These are phyloP conservation scores for Thunnus maccoyii DNA, from an alignment of 2,113 vertebrate genomes.

Conservation along the genomic window DNA sequence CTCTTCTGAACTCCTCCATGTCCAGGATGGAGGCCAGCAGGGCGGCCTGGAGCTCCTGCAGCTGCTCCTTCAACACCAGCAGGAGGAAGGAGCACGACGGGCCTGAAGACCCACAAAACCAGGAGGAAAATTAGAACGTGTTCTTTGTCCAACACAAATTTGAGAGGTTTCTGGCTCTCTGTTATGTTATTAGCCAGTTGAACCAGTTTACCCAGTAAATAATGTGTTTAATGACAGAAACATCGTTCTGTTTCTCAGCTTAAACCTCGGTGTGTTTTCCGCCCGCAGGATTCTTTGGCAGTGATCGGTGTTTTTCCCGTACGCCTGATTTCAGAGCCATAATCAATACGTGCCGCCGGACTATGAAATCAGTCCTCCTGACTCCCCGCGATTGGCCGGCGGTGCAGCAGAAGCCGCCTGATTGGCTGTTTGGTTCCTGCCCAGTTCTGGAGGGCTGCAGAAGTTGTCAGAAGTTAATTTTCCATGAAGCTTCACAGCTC, in stretches of 20 bases:
- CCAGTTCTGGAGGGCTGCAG: background rate
- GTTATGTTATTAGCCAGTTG: background rate
- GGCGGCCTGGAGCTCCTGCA: conserved; percentile 69
- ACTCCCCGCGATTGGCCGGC: background rate
- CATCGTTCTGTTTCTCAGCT: too few relatives aligned
- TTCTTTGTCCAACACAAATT: too few relatives aligned
- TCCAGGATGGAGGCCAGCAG: conserved; percentile 80
- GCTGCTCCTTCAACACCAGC: conserved; percentile 76
- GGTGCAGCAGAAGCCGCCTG: background rate
- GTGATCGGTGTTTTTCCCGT: background rate
- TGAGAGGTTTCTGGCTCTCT: too few relatives aligned
- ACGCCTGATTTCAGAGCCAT: background rate
- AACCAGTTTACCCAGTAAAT: background rate
- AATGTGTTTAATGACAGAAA: too few relatives aligned
- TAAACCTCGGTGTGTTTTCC: background rate
- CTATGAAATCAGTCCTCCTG: background rate
- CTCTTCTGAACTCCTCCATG: conserved; percentile 66
- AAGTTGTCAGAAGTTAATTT: conserved; percentile 10
- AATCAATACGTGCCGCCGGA: background rate
- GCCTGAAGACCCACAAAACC: conserved; percentile 49
- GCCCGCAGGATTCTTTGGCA: background rate
- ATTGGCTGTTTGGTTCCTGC: conserved; percentile 9
- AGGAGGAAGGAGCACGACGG: conserved; percentile 70
- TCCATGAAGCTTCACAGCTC: conserved; percentile 3
- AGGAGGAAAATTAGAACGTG: background rate